phyloP scores from a whole-genome alignment of 2,113 vertebrate genomes.

The Xenopus borealis region DNA sequence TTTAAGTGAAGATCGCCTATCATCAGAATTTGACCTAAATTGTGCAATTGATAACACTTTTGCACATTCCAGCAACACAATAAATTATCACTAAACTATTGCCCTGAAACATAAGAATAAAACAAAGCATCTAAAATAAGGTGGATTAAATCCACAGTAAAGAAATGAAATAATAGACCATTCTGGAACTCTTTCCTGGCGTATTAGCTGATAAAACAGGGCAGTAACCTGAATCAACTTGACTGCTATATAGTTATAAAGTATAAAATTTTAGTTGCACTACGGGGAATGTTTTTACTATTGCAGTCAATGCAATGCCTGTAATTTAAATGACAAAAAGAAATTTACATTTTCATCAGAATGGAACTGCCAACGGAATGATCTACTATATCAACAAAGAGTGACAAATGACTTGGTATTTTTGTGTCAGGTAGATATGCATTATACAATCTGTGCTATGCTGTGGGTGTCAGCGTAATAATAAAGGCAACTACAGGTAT shows the following conservation, averaged over 20 bases:
- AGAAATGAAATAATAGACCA: background rate
- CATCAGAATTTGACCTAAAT: no score
- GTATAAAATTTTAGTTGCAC: conserved; percentile 1
- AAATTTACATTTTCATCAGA: conserved; percentile 34
- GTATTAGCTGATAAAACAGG: background rate
- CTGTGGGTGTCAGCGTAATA: conserved; percentile 1
- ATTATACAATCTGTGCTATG: conserved; percentile 26
- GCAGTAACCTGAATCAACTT: background rate
- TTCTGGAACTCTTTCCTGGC: background rate
- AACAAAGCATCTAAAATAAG: no score
- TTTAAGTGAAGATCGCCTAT: no score
- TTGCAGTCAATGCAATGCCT: background rate
- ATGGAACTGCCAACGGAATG: conserved; percentile 4
- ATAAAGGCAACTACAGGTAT: conserved; percentile 45
- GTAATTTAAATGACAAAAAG: conserved; percentile 33
- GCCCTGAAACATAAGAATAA: no score
- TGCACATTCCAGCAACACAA: no score
- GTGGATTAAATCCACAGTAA: background rate
- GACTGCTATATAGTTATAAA: no score
- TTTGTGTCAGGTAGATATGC: conserved; percentile 31
- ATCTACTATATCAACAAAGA: conserved; percentile 21
- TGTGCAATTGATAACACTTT: no score
- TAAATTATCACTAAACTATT: no score
- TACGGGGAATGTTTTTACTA: background rate
- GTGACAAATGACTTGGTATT: conserved; percentile 17